Percentiles rank a stretch among this genome's conserved stretches.
These are phyloP conservation scores for Aplochiton taeniatus DNA, from an alignment of 2,797 vertebrate genomes.

Conservation along the genomic window DNA sequence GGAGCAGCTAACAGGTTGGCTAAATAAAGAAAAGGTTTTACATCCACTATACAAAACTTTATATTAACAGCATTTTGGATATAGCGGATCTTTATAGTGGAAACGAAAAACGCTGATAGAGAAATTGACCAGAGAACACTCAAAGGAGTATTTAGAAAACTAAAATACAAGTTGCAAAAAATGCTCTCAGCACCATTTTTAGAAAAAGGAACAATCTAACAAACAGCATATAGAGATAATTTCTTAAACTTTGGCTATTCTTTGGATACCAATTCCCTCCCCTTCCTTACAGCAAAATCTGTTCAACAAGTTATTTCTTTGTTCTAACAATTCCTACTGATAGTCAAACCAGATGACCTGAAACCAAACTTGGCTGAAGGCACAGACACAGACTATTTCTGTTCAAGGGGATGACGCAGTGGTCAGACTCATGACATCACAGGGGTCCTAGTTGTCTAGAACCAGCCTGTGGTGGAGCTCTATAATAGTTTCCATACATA, in stretches of 20 bases:
- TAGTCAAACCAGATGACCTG: too few species aligned
- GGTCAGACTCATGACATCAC: slow-evolving; percentile 1
- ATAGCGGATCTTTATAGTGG: background rate
- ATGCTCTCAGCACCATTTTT: too few species aligned
- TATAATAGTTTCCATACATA: background rate
- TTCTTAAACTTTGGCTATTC: too few species aligned
- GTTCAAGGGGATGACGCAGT: background rate
- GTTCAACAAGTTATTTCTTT: too few species aligned
- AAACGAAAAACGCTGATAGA: background rate
- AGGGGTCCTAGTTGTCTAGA: background rate
- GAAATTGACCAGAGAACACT: background rate
- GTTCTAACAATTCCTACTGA: too few species aligned
- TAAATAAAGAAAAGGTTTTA: background rate
- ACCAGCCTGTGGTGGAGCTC: background rate
- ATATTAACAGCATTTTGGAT: background rate
- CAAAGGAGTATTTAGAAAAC: too few species aligned
- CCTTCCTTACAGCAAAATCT: too few species aligned
- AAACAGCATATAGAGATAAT: too few species aligned
- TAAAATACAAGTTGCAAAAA: too few species aligned
- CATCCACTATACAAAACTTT: too few species aligned
- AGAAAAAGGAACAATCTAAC: too few species aligned
- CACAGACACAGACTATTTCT: background rate
- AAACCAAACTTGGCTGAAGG: background rate
- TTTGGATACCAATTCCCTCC: too few species aligned
- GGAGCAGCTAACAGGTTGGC: background rate